Percentiles rank a stretch among this genome's conserved stretches.
phyloP scores from a whole-genome alignment of 1,140 invertebrate species.

The Trichonephila clavata region DNA sequence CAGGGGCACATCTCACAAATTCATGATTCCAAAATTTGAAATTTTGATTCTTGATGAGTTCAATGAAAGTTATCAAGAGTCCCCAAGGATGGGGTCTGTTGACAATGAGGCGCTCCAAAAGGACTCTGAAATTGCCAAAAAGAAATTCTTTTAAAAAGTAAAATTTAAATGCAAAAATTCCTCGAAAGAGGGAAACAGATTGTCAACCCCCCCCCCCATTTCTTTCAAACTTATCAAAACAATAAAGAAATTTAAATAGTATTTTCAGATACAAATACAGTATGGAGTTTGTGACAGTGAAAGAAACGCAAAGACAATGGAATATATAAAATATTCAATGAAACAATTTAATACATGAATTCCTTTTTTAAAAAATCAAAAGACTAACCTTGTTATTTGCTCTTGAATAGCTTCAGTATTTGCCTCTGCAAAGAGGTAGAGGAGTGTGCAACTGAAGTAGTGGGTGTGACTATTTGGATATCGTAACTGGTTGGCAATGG shows the following conservation, averaged over 20 bases:
- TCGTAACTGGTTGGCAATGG: slow-evolving; percentile 98
- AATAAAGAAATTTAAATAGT: background rate
- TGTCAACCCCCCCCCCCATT: no score
- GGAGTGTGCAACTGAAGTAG: slow-evolving; percentile 98
- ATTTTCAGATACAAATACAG: background rate
- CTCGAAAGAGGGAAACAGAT: no score
- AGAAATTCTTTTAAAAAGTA: background rate
- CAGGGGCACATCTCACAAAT: slow-evolving; percentile 99
- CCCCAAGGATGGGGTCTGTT: slow-evolving; percentile 99
- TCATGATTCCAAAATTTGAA: slow-evolving; percentile 99
- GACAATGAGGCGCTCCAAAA: slow-evolving; percentile 97
- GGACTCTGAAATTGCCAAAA: slow-evolving; percentile 85
- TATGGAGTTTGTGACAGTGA: background rate
- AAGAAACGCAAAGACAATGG: no score
- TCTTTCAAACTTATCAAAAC: no score
- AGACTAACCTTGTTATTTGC: slow-evolving; percentile 85
- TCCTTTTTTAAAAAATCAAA: background rate
- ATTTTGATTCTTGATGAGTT: slow-evolving; percentile 98
- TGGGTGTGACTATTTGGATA: slow-evolving; percentile 99
- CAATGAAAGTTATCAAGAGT: slow-evolving; percentile 98
- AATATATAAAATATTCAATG: no score
- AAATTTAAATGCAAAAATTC: no score
- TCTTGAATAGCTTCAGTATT: slow-evolving; percentile 97
- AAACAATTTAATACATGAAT: no score
- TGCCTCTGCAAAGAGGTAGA: slow-evolving; percentile 98